These are phyloP conservation scores for Apteryx owenii DNA, from an alignment of 2,113 vertebrate genomes.

Conservation along the genomic window DNA sequence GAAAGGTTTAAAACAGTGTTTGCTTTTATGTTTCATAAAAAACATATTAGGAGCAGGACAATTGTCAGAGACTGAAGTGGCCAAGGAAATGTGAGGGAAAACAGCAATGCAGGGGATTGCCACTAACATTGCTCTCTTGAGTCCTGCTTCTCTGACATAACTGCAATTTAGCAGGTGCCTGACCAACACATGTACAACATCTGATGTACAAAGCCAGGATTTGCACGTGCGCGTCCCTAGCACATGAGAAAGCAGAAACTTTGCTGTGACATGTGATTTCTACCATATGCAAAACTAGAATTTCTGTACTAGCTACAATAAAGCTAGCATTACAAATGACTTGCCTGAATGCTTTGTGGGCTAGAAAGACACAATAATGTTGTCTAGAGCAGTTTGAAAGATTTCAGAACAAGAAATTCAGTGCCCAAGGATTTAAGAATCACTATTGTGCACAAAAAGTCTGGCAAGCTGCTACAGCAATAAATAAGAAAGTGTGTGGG, in stretches of 20 bases:
- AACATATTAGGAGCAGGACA: neutral
- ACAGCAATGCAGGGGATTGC: neutral
- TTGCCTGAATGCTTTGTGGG: neutral
- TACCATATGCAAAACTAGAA: neutral
- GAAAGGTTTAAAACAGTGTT: neutral
- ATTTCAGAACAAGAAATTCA: neutral
- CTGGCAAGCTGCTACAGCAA: neutral
- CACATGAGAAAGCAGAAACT: neutral
- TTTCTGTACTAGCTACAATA: neutral
- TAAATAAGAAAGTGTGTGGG: neutral
- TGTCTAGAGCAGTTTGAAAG: neutral
- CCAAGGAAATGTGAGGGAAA: neutral
- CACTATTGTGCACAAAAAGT: neutral
- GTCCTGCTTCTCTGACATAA: neutral
- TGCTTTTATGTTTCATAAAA: neutral
- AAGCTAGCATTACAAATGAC: neutral
- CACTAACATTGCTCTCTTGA: neutral
- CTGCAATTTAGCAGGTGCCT: neutral
- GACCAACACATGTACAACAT: neutral
- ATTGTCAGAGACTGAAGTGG: accelerated
- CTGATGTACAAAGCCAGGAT: neutral
- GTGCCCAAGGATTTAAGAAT: neutral
- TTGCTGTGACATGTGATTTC: neutral
- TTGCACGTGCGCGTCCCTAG: neutral
- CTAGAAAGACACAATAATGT: neutral